Evolutionary conservation across 2,113 vertebrate species (phyloP), one percentile per base, ranked within the genome.

Genomic region (Ochotona princeps): DNA sequence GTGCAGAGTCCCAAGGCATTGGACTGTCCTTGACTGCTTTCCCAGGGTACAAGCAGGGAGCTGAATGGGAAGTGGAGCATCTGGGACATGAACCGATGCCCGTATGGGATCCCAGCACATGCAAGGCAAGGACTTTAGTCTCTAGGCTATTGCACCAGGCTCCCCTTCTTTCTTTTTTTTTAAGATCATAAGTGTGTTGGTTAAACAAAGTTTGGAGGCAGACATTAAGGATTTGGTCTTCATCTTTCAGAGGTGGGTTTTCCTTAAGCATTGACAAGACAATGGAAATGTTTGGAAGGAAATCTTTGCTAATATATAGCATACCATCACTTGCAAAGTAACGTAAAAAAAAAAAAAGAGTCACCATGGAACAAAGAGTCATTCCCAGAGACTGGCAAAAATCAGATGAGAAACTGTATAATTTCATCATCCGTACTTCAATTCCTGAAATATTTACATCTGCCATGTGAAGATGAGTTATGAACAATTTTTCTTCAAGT

Each of bases 281-380:
- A 75, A 49, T 21, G 28, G 83, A 76, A 86, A 63, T 54, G 32
- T 73, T 4, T 6, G 23, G 14, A 47, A 85, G 65, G 21, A 80
- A 44, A 38, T 35, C 72, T 88, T 95, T 32, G 92, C 66, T 87
- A 75, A 88, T 1, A 0, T 23, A 75, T 57, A 26, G 44, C 32
- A 80, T 7, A 32, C 7, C 0, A 1, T 73, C 44, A 60, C 8
- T 65, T 15, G 44, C 9, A 74, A 44, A 80, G 80, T 8, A 54
- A 9, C 92, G 23, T 80, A 72, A 51, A 32, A 63, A 83, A 87
- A 87, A 38, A 81, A 72, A 87, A 30, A 28, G 38, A 44, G 47
- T 93, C 80, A 61, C 82, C 86, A 94, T 95, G 92, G 87, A 96
- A 93, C 8, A 74, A 84, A 78, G 70, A 87, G 23, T 78, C 65